A percentile compares a stretch with the other conserved stretches of the same genome.
phyloP scores from a whole-genome alignment of 1,140 invertebrate species.

The Bombyx mandarina region DNA sequence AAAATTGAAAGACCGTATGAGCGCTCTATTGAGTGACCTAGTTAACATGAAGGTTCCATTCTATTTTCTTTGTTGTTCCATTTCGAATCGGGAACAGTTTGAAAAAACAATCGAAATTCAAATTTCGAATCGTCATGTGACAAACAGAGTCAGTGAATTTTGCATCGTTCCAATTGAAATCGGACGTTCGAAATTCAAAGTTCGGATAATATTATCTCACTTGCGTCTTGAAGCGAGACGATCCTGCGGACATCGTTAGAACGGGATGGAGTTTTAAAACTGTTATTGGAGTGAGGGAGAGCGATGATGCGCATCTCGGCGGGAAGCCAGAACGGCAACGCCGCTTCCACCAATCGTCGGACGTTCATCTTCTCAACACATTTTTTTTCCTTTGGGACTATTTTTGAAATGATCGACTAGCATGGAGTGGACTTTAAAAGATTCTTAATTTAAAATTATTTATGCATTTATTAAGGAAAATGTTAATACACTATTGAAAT shows the following conservation, averaged over 20 bases:
- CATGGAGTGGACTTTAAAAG: constrained; percentile 3
- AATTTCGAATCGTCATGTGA: not conserved
- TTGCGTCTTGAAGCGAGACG: constrained; percentile 64
- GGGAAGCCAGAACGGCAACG: constrained; percentile 56
- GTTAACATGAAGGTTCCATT: constrained; percentile 31
- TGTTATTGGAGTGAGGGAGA: constrained; percentile 20
- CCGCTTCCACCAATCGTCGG: constrained; percentile 62
- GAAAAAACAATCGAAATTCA: no score
- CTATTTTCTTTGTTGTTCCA: no score
- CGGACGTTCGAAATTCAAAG: constrained; percentile 51
- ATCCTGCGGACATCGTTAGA: constrained; percentile 53
- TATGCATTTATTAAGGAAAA: not conserved
- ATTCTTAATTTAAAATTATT: not conserved
- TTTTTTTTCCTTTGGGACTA: constrained; percentile 31
- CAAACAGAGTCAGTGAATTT: no score
- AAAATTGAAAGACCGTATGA: constrained; percentile 19
- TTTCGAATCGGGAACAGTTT: no score
- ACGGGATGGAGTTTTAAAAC: constrained; percentile 16
- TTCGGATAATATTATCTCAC: constrained; percentile 63
- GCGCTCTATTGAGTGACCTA: constrained; percentile 37
- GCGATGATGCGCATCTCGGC: constrained; percentile 39
- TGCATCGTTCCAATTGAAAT: no score
- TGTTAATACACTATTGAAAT: not conserved
- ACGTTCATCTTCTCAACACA: constrained; percentile 43
- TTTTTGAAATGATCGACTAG: constrained; percentile 12